Percentiles rank a stretch among this genome's conserved stretches.
Evolutionary conservation across 2,797 vertebrate genomes (phyloP).

Genomic region (Taeniopygia guttata): DNA sequence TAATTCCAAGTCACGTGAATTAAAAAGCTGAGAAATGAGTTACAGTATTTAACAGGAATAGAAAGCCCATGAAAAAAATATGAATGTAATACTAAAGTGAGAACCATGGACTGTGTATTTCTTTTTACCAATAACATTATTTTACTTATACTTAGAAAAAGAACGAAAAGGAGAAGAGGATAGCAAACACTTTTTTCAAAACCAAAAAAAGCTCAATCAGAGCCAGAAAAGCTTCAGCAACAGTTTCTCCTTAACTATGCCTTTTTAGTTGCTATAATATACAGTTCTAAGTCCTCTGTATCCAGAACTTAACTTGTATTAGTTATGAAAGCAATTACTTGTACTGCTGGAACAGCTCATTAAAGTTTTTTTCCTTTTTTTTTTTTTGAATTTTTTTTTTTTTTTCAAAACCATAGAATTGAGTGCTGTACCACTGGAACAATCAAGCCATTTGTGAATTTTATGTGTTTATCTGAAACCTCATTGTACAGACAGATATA

Average conservation of each 20-base stretch:
- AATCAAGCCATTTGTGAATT: slow-evolving; percentile 18
- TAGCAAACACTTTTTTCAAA: neutral
- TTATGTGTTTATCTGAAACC: neutral
- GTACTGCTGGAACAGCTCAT: neutral
- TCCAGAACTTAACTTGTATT: neutral
- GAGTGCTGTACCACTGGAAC: neutral
- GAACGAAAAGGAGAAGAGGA: neutral
- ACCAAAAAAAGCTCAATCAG: neutral
- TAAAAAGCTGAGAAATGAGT: neutral
- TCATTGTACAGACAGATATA: slow-evolving; percentile 16
- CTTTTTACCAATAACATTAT: neutral
- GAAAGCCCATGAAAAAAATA: neutral
- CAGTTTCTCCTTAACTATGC: neutral
- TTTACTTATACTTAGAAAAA: neutral
- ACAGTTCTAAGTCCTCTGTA: neutral
- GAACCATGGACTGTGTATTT: neutral
- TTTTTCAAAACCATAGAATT: neutral
- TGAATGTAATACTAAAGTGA: neutral
- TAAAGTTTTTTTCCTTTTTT: neutral
- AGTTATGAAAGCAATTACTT: slow-evolving; percentile 21
- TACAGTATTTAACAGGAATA: neutral
- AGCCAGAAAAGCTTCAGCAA: neutral
- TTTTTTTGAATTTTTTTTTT: accelerated
- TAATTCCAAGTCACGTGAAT: neutral
- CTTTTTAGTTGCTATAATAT: neutral